These are phyloP conservation scores for Plestiodon gilberti DNA, from an alignment of 2,113 vertebrate species.

Conservation along the genomic window DNA sequence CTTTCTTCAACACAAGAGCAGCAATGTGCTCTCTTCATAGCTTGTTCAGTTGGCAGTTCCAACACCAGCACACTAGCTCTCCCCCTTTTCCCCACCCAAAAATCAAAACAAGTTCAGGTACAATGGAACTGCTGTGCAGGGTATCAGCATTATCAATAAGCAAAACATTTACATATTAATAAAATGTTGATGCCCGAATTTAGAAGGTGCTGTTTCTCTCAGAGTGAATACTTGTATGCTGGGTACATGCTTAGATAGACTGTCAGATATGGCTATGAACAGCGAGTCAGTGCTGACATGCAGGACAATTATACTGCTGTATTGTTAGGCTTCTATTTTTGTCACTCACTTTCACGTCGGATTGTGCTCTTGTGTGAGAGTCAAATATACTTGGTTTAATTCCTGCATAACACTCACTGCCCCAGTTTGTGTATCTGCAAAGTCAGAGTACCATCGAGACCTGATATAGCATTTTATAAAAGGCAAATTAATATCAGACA, in stretches of 20 bases:
- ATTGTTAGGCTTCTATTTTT: rapidly evolving
- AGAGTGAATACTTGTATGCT: rapidly evolving
- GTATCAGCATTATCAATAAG: slow-evolving; percentile 1
- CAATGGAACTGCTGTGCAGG: neutral
- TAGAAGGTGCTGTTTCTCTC: neutral
- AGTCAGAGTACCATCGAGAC: neutral
- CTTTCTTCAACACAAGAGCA: slow-evolving; percentile 57
- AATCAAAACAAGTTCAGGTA: slow-evolving; percentile 21
- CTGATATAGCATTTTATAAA: too few species aligned
- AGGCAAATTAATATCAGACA: neutral
- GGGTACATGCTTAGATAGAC: neutral
- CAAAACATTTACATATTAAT: neutral
- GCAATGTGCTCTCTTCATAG: slow-evolving; percentile 47
- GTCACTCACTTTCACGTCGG: rapidly evolving
- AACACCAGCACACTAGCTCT: neutral
- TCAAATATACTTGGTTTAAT: neutral
- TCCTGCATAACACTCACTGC: neutral
- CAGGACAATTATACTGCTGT: neutral
- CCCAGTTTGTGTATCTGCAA: neutral
- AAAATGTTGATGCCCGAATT: neutral
- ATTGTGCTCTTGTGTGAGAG: rapidly evolving
- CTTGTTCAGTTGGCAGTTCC: slow-evolving; percentile 44
- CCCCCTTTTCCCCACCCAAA: neutral
- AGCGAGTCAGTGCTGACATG: rapidly evolving
- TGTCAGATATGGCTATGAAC: rapidly evolving